Evolutionary conservation across 2,113 vertebrate species (phyloP), one percentile per base, ranked within the genome.

Genomic region (Genyomyrus donnyi): DNA sequence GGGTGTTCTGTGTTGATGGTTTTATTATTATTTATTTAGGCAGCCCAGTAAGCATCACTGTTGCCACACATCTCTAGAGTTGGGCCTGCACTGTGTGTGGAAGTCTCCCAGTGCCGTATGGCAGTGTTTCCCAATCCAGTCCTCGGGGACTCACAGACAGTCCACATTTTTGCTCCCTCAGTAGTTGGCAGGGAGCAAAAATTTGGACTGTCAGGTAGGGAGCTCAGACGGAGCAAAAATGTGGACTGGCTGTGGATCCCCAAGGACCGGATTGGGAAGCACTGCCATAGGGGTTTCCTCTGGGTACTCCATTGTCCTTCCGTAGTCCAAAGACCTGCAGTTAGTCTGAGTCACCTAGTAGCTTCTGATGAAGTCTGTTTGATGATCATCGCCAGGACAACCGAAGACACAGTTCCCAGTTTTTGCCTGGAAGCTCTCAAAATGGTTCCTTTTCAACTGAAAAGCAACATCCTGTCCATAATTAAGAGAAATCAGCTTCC

Each of bases 361-460:
- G 39, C 8, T 45, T 19, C 45, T 48, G 21, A 21, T 19, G 74
- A 7, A 39, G 35, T 42, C 42, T 50, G 8, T 48, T 49, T 49
- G 50, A 35, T 39, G 50, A 27, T 53, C 49, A 42, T 53, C 5
- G 11, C 50, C 31, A 87, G 11, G 50, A 19, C 49, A 56, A 31
- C n/a, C 3, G 0, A 35, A 53, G 50, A 87, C 6, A 31, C 31
- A 19, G 27, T 53, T 87, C 15, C 50, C 13, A 17, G 9, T n/a
- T 48, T 52, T 49, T 53, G 49, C n/a, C n/a, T 35, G 5, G 48
- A 35, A 31, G 49, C 85, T 19, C 31, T 17, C 1, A 10, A 56
- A 39, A 53, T 87, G 85, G 49, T 52, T 87, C 27, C 17, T 31
- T 87, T 87, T 87, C 27, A 87, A 87, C 85, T 87, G n/a, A 31